Conservation (phyloP, 2,888 invertebrate species). For the Trisateles emortualis region DNA sequence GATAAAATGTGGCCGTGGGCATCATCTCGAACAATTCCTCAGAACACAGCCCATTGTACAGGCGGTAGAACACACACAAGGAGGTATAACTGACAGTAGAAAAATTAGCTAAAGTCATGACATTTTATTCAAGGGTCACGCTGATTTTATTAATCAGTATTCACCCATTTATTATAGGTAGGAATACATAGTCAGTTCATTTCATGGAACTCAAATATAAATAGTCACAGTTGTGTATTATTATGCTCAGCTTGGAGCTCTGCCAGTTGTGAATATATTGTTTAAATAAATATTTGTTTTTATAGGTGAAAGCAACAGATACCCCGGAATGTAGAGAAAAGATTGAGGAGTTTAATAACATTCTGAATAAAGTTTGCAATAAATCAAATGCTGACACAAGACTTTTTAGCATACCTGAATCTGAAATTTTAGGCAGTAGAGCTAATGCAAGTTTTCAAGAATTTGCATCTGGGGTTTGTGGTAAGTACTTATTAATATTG, state of each 20-base stretch:
- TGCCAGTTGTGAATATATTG: conserved; percentile 11
- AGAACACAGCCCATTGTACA: too few relatives aligned
- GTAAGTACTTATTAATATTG: conserved; percentile 32
- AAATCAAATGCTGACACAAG: conserved; percentile 37
- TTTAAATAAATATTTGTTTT: conserved; percentile 11
- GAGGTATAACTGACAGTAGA: too few relatives aligned
- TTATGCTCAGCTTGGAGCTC: conserved; percentile 18
- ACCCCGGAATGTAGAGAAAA: conserved; percentile 57
- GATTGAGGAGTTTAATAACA: conserved; percentile 65
- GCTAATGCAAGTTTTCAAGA: conserved; percentile 64
- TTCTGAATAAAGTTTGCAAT: conserved; percentile 59
- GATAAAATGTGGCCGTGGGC: too few relatives aligned
- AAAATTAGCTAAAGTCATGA: too few relatives aligned
- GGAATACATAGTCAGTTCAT: too few relatives aligned
- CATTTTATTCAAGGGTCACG: too few relatives aligned
- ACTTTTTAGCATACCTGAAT: conserved; percentile 20
- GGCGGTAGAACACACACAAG: too few relatives aligned
- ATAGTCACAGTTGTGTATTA: conserved; percentile 3
- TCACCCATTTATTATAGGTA: too few relatives aligned
- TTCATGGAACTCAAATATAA: too few relatives aligned
- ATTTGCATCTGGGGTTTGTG: conserved; percentile 65
- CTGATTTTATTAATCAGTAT: too few relatives aligned
- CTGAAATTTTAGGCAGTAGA: conserved; percentile 34
- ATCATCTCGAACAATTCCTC: too few relatives aligned
- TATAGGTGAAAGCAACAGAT: conserved; percentile 52